phyloP scores from a whole-genome alignment of 1,140 invertebrate species.

The Orchesella cincta region DNA sequence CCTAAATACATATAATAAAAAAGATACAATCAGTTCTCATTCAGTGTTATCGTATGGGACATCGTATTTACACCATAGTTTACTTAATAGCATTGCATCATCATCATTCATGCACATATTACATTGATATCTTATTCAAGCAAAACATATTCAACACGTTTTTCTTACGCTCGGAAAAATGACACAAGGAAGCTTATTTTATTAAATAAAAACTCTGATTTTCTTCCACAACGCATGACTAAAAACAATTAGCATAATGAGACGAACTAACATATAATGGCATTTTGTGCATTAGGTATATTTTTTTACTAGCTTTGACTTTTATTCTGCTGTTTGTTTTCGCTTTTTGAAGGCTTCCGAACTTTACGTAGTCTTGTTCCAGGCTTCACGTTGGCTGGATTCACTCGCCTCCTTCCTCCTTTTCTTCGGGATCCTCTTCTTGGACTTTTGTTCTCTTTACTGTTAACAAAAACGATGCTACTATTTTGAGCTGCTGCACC shows the following conservation, averaged over 20 bases:
- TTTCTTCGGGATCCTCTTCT: background rate
- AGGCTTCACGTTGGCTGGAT: background rate
- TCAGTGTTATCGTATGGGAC: background rate
- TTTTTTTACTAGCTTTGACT: background rate
- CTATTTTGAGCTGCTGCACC: background rate
- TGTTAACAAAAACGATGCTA: background rate
- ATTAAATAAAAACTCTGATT: too few species aligned
- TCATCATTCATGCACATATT: background rate
- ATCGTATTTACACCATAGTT: background rate
- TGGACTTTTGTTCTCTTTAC: background rate
- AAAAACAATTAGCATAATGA: too few species aligned
- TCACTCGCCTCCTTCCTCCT: background rate
- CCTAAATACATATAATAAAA: too few species aligned
- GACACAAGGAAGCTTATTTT: too few species aligned
- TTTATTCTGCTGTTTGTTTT: background rate
- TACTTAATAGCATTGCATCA: background rate
- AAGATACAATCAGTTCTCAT: background rate
- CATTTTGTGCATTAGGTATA: background rate
- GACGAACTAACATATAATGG: background rate
- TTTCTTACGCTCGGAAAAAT: too few species aligned
- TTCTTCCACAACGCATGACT: background rate
- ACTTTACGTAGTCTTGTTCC: slow-evolving; percentile 6
- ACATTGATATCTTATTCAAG: too few species aligned
- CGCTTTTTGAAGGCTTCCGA: background rate
- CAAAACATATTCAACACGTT: too few species aligned